A percentile compares a stretch with the other conserved stretches of the same genome.
Conservation (phyloP, 2,888 invertebrate species). For the Strigamia crassipes region DNA sequence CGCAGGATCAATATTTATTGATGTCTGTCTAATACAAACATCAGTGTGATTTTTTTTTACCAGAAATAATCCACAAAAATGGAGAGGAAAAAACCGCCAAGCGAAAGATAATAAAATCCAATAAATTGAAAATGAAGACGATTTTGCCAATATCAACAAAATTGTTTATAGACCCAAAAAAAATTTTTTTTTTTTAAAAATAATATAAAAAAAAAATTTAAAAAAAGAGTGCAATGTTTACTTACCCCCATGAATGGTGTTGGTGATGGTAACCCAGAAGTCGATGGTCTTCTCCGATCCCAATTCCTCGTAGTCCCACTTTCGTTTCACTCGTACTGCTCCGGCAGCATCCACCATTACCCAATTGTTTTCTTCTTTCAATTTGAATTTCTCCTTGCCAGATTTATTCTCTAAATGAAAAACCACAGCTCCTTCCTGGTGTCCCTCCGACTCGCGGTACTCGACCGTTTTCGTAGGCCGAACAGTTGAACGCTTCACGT, state of each 20-base stretch:
- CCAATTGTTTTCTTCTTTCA: conserved; percentile 92
- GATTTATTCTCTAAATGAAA: conserved; percentile 90
- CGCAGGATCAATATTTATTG: conserved; percentile 25
- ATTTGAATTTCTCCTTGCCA: conserved; percentile 88
- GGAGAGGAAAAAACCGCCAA: not conserved
- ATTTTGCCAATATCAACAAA: not conserved
- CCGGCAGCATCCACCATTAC: conserved; percentile 90
- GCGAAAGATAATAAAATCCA: not conserved
- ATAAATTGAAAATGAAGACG: not conserved
- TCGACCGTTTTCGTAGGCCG: conserved; percentile 91
- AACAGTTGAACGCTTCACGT: conserved; percentile 81
- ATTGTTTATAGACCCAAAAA: not conserved
- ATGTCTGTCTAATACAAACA: not conserved
- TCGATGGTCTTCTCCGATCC: conserved; percentile 94
- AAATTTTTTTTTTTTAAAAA: not conserved
- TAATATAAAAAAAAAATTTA: conserved; percentile 6
- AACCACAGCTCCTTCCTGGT: conserved; percentile 82
- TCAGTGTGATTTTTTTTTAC: not conserved
- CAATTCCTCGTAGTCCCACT: conserved; percentile 95
- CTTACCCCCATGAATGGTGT: conserved; percentile 82
- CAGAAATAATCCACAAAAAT: not conserved
- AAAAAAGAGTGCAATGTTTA: too few species aligned
- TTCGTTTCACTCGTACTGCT: conserved; percentile 89
- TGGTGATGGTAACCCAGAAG: conserved; percentile 93
- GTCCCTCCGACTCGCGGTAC: conserved; percentile 88